Evolutionary conservation across 2,888 invertebrate genomes (phyloP).

Genomic region (Neoscelio sp.): DNA sequence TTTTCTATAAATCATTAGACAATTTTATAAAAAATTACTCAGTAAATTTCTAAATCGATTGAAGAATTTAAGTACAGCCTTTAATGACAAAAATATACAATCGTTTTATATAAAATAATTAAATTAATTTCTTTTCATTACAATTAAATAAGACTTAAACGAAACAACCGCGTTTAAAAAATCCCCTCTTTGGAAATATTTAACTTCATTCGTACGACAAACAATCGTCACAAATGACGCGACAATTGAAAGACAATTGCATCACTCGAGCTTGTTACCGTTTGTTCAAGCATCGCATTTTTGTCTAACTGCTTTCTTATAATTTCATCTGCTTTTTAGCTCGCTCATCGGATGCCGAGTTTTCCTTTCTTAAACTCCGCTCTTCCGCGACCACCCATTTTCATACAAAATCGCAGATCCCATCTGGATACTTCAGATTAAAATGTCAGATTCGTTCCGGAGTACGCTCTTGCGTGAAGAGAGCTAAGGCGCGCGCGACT

Average conservation of each 20-base stretch:
- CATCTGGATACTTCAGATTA: slow-evolving; percentile 82
- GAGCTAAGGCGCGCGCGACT: slow-evolving; percentile 64
- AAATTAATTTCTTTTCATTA: no score
- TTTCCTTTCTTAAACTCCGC: slow-evolving; percentile 62
- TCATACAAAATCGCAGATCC: slow-evolving; percentile 78
- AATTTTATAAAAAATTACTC: no score
- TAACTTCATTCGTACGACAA: no score
- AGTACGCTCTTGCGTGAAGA: slow-evolving; percentile 71
- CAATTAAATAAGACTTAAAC: no score
- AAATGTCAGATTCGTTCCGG: slow-evolving; percentile 79
- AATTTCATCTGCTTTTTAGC: slow-evolving; percentile 61
- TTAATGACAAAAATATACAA: no score
- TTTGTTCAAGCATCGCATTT: slow-evolving; percentile 34
- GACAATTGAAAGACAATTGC: slow-evolving; percentile 49
- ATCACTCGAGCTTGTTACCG: background rate
- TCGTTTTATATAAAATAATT: no score
- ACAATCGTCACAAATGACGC: slow-evolving; percentile 7
- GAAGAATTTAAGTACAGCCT: no score
- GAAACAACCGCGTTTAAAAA: no score
- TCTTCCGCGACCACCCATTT: slow-evolving; percentile 65
- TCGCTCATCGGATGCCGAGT: slow-evolving; percentile 60
- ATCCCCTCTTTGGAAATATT: no score
- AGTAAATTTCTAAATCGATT: no score
- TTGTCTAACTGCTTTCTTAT: slow-evolving; percentile 52
- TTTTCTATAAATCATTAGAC: no score